A percentile compares a stretch with the other conserved stretches of the same genome.
phyloP scores from a whole-genome alignment of 2,113 vertebrate genomes.

The Strix uralensis region DNA sequence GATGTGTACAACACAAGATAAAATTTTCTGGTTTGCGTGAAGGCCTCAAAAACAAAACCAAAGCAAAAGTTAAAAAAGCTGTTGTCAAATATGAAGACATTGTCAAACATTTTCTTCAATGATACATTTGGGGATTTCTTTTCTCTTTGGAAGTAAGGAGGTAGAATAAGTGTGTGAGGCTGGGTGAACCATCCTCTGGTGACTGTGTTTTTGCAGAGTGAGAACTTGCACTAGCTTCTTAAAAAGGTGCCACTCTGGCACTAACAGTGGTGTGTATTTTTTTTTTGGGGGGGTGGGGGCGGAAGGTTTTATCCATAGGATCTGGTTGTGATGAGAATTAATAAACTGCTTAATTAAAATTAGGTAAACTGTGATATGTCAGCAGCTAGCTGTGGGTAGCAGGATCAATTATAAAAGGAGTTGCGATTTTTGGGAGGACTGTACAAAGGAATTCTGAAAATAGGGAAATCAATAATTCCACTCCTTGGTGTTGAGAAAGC shows the following conservation, averaged over 20 bases:
- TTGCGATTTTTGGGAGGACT: background rate
- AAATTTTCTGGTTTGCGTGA: background rate
- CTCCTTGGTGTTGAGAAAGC: background rate
- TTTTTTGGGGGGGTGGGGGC: no score
- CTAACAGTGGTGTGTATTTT: background rate
- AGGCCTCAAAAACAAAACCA: background rate
- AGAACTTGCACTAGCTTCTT: background rate
- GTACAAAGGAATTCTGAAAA: background rate
- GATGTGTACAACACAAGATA: rapidly evolving
- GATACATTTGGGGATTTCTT: background rate
- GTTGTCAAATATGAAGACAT: background rate
- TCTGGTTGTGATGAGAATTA: background rate
- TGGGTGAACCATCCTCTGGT: background rate
- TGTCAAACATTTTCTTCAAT: background rate
- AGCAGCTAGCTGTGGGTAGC: background rate
- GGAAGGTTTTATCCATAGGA: background rate
- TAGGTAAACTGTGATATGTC: background rate
- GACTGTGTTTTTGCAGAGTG: background rate
- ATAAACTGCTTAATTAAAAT: background rate
- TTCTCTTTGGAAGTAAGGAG: background rate
- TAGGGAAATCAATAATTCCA: background rate
- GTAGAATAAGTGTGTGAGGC: background rate
- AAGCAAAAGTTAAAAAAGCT: background rate
- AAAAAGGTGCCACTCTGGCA: background rate
- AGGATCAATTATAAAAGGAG: background rate